Evolutionary conservation across 2,797 vertebrate genomes (phyloP).

Genomic region (Cuculus canorus): DNA sequence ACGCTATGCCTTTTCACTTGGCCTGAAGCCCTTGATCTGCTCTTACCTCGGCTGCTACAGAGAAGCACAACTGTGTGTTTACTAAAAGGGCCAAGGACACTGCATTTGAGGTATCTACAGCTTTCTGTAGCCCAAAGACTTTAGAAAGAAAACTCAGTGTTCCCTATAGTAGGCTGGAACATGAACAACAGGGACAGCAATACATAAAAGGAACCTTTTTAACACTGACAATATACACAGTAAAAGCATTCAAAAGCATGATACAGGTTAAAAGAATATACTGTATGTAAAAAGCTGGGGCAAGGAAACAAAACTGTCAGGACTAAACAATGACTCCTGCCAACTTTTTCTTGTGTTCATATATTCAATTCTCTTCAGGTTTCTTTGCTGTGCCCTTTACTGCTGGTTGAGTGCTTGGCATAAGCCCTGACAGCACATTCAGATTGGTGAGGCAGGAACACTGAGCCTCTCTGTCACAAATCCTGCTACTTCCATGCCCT

Average conservation of each 20-base stretch:
- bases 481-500: not conserved
- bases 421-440: not conserved
- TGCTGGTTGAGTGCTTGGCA: not conserved
- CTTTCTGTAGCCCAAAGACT: not conserved
- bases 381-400: not conserved
- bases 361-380: not conserved
- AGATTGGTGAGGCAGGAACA: not conserved
- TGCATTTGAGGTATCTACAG: not conserved
- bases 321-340: not conserved
- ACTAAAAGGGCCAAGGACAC: not conserved
- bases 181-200: not conserved
- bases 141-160: not conserved
- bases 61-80: not conserved
- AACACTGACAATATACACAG: not conserved
- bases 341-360: not conserved
- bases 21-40: not conserved
- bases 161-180: not conserved
- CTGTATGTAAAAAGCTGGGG: not conserved
- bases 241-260: not conserved
- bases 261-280: not conserved
- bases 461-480: not conserved
- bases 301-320: not conserved
- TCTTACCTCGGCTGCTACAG: not conserved
- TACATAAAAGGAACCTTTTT: not conserved
- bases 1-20: not conserved